Conservation (phyloP, 2,113 vertebrate genomes). For the Chloropsis hardwickii region DNA sequence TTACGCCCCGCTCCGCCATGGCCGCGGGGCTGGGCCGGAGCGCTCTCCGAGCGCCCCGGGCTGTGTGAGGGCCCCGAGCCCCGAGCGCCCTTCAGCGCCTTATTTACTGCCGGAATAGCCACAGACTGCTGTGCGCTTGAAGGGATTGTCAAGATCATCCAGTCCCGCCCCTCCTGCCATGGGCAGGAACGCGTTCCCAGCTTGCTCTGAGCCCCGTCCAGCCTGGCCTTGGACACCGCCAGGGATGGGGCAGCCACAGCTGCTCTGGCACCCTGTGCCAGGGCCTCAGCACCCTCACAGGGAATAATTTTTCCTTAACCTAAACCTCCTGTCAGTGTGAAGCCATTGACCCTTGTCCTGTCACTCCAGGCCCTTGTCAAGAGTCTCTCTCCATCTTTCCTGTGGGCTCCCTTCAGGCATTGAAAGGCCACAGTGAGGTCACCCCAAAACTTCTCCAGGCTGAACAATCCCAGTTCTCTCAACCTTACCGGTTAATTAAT, state of each 20-base stretch:
- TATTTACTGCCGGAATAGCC: fast-evolving
- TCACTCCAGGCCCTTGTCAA: not conserved
- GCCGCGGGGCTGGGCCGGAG: too few species aligned
- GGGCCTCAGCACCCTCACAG: not conserved
- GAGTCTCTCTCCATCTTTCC: not conserved
- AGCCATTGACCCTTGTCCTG: not conserved
- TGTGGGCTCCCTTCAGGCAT: not conserved
- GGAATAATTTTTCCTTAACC: not conserved
- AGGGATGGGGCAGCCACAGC: not conserved
- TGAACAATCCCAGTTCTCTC: not conserved
- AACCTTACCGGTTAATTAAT: not conserved
- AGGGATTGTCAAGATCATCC: too few species aligned
- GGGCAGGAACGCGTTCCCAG: not conserved
- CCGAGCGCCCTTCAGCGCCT: too few species aligned
- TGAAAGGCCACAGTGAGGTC: not conserved
- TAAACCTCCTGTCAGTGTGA: fast-evolving
- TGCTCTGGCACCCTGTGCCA: not conserved
- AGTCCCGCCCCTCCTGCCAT: fast-evolving
- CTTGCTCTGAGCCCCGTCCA: fast-evolving
- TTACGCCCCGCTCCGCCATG: not conserved
- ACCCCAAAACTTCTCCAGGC: not conserved
- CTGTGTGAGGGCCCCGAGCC: fast-evolving
- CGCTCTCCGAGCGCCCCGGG: fast-evolving
- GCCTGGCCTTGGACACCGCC: not conserved
- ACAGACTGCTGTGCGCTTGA: fast-evolving